Evolutionary conservation across 2,797 vertebrate species (phyloP).

Genomic region (Paratrypauchen microcephalus): DNA sequence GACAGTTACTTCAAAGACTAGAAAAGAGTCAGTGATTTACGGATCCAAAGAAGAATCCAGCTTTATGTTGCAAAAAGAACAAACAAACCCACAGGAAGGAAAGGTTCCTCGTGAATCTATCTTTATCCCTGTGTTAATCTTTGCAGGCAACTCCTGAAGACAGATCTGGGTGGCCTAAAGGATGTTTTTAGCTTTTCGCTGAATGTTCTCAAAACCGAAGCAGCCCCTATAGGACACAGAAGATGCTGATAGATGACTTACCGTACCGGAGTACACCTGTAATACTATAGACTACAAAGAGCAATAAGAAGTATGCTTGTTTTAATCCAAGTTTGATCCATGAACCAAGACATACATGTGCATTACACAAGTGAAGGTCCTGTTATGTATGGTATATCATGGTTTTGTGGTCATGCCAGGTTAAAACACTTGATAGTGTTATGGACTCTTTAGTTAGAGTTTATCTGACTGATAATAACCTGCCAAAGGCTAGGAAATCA

Average conservation of each 20-base stretch:
- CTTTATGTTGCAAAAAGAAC: constrained; percentile 28
- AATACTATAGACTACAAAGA: not conserved
- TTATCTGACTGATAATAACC: not conserved
- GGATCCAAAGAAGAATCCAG: constrained; percentile 19
- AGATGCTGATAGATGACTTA: constrained; percentile 1
- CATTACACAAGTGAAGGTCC: not conserved
- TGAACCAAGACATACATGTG: not conserved
- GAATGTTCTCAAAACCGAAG: constrained; percentile 29
- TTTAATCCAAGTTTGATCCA: not conserved
- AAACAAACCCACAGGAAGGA: constrained; percentile 20
- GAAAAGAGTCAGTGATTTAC: constrained; percentile 50
- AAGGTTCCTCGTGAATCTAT: constrained; percentile 24
- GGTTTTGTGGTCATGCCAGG: not conserved
- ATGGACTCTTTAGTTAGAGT: not conserved
- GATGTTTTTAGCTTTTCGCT: constrained; percentile 24
- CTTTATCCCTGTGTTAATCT: constrained; percentile 42
- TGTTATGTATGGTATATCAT: not conserved
- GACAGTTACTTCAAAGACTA: constrained; percentile 59
- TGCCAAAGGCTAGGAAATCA: not conserved
- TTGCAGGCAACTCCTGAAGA: constrained; percentile 43
- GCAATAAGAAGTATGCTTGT: not conserved
- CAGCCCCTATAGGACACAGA: constrained; percentile 23
- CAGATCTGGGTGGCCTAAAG: constrained; percentile 41
- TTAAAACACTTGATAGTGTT: not conserved
- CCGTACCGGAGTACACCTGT: not conserved